These are phyloP conservation scores for Trachythela sp. DNA, from an alignment of 64 coral and sea anemone species.

Conservation along the genomic window DNA sequence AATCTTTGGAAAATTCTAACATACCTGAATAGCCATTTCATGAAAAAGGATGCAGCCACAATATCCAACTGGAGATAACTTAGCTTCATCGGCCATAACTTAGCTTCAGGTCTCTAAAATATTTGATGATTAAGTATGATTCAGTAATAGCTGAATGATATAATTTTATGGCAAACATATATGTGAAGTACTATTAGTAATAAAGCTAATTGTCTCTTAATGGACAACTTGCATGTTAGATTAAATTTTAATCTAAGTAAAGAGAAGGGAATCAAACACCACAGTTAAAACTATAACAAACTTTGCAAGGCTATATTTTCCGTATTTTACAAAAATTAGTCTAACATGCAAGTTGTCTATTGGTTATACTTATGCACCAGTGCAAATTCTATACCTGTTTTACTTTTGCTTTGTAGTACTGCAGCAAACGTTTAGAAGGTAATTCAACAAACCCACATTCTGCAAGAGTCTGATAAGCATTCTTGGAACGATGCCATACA, in stretches of 20 bases:
- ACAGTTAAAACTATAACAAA: too few species aligned
- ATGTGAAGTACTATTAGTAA: too few species aligned
- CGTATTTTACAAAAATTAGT: too few species aligned
- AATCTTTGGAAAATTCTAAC: background rate
- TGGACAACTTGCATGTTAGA: too few species aligned
- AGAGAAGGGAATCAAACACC: too few species aligned
- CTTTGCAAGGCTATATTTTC: too few species aligned
- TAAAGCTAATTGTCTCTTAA: too few species aligned
- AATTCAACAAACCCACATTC: constrained; percentile 18
- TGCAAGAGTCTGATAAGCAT: constrained; percentile 26
- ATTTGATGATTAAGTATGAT: background rate
- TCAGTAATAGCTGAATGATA: too few species aligned
- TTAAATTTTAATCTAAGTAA: too few species aligned
- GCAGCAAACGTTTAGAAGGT: constrained; percentile 12
- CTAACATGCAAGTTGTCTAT: too few species aligned
- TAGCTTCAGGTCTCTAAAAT: background rate
- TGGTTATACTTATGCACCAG: too few species aligned
- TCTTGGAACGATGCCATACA: constrained; percentile 25
- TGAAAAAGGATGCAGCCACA: constrained; percentile 16
- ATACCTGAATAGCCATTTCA: constrained; percentile 39
- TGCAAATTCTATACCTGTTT: constrained; percentile 20
- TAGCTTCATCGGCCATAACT: background rate
- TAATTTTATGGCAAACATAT: too few species aligned
- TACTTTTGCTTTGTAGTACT: constrained; percentile 1
- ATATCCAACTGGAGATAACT: background rate